Evolutionary conservation across 2,113 vertebrate species (phyloP).

Genomic region (Hippocampus guttulatus): DNA sequence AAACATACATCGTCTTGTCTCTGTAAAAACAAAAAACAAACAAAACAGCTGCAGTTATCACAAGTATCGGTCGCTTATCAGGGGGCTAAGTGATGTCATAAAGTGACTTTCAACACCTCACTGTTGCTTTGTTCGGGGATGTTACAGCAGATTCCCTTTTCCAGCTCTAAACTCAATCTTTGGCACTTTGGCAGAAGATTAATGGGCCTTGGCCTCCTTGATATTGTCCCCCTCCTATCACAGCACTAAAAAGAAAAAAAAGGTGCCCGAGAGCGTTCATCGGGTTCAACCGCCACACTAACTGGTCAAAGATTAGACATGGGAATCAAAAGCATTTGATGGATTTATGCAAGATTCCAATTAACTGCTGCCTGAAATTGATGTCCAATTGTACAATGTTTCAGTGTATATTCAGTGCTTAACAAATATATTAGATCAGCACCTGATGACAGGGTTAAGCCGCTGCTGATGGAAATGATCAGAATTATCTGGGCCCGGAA

Average conservation of each 20-base stretch:
- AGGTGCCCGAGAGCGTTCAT: conserved; percentile 39
- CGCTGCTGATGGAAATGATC: background rate
- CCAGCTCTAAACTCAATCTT: conserved; percentile 51
- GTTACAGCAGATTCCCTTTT: background rate
- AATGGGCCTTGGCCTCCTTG: conserved; percentile 58
- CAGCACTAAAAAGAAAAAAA: conserved; percentile 40
- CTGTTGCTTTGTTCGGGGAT: conserved; percentile 15
- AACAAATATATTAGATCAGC: background rate
- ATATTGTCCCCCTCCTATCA: conserved; percentile 52
- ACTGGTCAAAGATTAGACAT: conserved; percentile 60
- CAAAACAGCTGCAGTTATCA: background rate
- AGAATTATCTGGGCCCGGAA: background rate
- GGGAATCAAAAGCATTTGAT: conserved; percentile 67
- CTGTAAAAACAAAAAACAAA: background rate
- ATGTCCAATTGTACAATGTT: conserved; percentile 60
- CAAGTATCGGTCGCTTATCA: conserved; percentile 26
- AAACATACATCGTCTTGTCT: background rate
- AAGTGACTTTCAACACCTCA: conserved; percentile 11
- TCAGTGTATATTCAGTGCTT: background rate
- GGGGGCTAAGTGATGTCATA: conserved; percentile 6
- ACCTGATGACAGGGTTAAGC: background rate
- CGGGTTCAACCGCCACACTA: conserved; percentile 55
- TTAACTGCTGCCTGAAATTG: conserved; percentile 59
- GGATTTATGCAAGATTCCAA: conserved; percentile 67
- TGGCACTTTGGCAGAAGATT: conserved; percentile 59